Evolutionary conservation across 1,140 invertebrate genomes (phyloP).

Genomic region (Neodiprion fabricii): DNA sequence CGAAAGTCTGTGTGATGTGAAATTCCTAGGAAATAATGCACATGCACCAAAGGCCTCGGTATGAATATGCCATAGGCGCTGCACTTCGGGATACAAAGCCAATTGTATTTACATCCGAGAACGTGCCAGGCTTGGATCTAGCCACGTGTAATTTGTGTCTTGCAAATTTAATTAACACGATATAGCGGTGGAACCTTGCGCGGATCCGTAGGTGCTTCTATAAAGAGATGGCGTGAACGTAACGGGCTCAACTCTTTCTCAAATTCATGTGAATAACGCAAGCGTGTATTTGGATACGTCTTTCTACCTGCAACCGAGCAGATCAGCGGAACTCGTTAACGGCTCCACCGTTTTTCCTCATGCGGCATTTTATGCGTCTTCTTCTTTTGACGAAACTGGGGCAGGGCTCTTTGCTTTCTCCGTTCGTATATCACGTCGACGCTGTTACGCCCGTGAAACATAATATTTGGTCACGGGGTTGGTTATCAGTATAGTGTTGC

Average conservation of each 20-base stretch:
- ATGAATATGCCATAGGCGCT: background rate
- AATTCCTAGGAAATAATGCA: background rate
- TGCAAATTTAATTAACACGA: constrained; percentile 1
- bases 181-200: background rate
- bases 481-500: too few species aligned
- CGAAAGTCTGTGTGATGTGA: background rate
- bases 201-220: too few species aligned
- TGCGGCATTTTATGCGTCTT: too few species aligned
- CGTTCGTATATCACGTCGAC: too few species aligned
- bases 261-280: background rate
- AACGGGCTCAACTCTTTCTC: background rate
- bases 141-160: background rate
- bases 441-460: too few species aligned
- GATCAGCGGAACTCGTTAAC: too few species aligned
- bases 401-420: too few species aligned
- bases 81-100: background rate
- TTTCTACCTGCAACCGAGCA: too few species aligned
- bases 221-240: background rate
- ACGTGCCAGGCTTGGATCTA: background rate
- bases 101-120: constrained; percentile 1
- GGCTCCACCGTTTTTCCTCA: too few species aligned
- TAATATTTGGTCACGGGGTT: too few species aligned
- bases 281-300: too few species aligned
- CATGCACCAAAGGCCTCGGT: background rate
- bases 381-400: too few species aligned